These are phyloP conservation scores for Synanceia verrucosa DNA, from an alignment of 2,797 vertebrate genomes.

Conservation along the genomic window DNA sequence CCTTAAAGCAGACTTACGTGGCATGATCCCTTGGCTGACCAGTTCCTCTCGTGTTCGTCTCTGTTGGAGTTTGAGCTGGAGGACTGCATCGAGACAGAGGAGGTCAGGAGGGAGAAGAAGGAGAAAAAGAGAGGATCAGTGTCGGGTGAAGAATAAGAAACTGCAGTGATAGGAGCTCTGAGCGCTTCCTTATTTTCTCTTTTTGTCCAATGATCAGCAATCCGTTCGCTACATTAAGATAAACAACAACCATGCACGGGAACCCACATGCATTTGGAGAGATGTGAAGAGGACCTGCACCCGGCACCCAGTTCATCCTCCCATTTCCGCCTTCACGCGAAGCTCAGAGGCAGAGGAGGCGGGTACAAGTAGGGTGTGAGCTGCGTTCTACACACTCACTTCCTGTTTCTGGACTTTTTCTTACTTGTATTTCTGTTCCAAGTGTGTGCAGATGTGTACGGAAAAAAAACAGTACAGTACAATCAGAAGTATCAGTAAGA, in stretches of 20 bases:
- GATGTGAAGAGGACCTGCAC: conserved; percentile 36
- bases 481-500: not conserved
- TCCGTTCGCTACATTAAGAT: not conserved
- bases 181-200: conserved; percentile 18
- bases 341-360: conserved; percentile 42
- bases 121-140: conserved; percentile 50
- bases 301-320: conserved; percentile 33
- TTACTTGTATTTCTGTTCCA: not conserved
- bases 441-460: not conserved
- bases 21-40: conserved; percentile 99
- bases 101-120: conserved; percentile 49
- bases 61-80: conserved; percentile 99
- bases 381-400: conserved; percentile 72
- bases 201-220: conserved; percentile 16
- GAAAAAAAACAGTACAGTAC: not conserved
- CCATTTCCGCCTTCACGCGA: conserved; percentile 42
- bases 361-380: conserved; percentile 53
- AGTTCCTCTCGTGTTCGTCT: conserved; percentile 96
- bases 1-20: conserved; percentile 88
- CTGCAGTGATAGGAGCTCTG: conserved; percentile 22
- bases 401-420: conserved; percentile 73
- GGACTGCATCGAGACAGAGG: conserved; percentile 87
- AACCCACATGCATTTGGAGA: conserved; percentile 5
- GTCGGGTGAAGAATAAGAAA: conserved; percentile 18
- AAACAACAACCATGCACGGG: conserved; percentile 2